Percentiles rank a stretch among this genome's conserved stretches.
These are phyloP conservation scores for Ceratosolen fusciceps DNA, from an alignment of 1,140 invertebrate genomes.

Conservation along the genomic window DNA sequence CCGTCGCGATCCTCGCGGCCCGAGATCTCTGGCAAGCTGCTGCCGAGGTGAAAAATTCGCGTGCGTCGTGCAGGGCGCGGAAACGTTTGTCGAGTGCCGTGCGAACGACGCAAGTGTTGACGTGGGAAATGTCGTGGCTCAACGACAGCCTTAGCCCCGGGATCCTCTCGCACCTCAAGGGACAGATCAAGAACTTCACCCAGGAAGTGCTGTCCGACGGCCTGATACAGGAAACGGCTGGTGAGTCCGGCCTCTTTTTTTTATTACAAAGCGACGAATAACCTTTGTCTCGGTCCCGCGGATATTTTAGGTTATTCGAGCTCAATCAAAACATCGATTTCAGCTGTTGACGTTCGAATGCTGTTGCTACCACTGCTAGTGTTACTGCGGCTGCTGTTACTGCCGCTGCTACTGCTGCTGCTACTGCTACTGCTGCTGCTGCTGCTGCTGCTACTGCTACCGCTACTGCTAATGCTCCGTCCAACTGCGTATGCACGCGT, in stretches of 20 bases:
- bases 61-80: neutral
- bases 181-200: conserved; percentile 82
- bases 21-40: neutral
- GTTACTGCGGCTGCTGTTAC: no score
- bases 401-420: no score
- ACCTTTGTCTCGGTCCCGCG: conserved; percentile 18
- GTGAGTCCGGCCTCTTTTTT: conserved; percentile 59
- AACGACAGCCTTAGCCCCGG: conserved; percentile 78
- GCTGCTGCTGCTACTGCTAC: no score
- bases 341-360: conserved; percentile 54
- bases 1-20: neutral
- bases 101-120: conserved; percentile 55
- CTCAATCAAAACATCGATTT: conserved; percentile 67
- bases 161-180: conserved; percentile 78
- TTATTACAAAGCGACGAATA: neutral
- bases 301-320: conserved; percentile 57
- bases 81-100: neutral
- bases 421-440: no score
- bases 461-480: no score
- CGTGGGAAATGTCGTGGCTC: conserved; percentile 82
- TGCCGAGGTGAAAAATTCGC: conserved; percentile 9
- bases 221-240: conserved; percentile 73
- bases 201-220: conserved; percentile 79
- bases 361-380: no score
- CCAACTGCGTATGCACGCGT: neutral